Evolutionary conservation across 2,888 invertebrate species (phyloP).

Genomic region (Sesamia inferens): DNA sequence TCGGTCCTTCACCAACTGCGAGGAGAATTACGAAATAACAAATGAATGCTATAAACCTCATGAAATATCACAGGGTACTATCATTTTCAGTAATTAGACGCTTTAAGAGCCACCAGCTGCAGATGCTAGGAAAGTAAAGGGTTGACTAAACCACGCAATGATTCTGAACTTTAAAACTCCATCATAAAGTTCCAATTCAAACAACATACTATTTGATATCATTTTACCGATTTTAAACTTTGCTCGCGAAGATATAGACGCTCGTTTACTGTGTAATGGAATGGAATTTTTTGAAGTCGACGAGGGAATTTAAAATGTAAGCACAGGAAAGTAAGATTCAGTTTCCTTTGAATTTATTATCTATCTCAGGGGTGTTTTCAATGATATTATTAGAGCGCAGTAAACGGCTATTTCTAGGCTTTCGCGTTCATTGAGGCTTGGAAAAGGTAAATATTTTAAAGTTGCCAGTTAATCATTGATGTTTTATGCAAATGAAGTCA

Average conservation of each 20-base stretch:
- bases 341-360: constrained; percentile 50
- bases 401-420: constrained; percentile 63
- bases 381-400: constrained; percentile 61
- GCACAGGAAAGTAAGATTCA: constrained; percentile 29
- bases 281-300: constrained; percentile 37
- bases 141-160: constrained; percentile 12
- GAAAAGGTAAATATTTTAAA: constrained; percentile 58
- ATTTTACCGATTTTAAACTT: constrained; percentile 63
- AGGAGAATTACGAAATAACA: constrained; percentile 30
- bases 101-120: constrained; percentile 62
- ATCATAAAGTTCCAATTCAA: constrained; percentile 52
- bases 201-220: constrained; percentile 22
- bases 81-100: constrained; percentile 74
- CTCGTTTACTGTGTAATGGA: constrained; percentile 57
- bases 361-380: constrained; percentile 59
- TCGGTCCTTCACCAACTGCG: neutral
- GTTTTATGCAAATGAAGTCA: constrained; percentile 13
- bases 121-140: constrained; percentile 63
- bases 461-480: constrained; percentile 40
- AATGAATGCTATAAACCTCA: constrained; percentile 51
- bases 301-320: constrained; percentile 47
- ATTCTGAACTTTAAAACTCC: constrained; percentile 42
- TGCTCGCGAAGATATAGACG: constrained; percentile 51
- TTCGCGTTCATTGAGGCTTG: constrained; percentile 63
- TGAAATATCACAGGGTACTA: constrained; percentile 67